Evolutionary conservation across 2,113 vertebrate species (phyloP), one percentile per base, ranked within the genome.

Genomic region (Trinectes maculatus): DNA sequence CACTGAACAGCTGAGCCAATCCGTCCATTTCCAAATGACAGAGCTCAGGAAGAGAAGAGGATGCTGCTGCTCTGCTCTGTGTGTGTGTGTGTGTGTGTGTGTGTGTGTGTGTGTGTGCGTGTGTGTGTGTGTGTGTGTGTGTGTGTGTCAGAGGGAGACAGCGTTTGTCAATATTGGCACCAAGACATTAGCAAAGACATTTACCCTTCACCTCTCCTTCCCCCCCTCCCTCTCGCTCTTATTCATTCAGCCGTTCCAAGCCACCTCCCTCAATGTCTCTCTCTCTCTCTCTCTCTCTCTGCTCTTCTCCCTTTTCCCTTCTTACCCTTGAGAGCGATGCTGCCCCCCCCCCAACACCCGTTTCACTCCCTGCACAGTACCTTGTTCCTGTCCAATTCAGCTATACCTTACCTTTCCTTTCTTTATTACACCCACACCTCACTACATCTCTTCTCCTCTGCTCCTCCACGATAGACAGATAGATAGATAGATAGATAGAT

Each of bases 141-240:
- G 55, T 36, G 37, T 24, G 24, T 78, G 61, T 75, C 60, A 59
- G 29, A 68, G 56, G 55, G 47, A 71, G 65, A 31, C 53, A 6
- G 31, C 10, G 56, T 48, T 36, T 39, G 74, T 85, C 74, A 85
- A 77, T 74, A 83, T 26, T 47, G 57, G 43, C 54, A 71, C 55
- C 48, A 15, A 76, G 71, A 79, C 77, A 73, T 81, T 57, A 78
- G 74, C 51, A 61, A 60, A 81, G 61, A 85, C 68, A 40, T 85
- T 80, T 71, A 67, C 66, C 82, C 73, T 85, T 82, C 79, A 77
- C 55, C 55, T 82, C 55, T 34, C 70, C 78, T 70, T 77, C 52
- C 59, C 37, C n/a, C 26, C 19, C 34, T 26, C 15, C 58, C 22
- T 22, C 37, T 16, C 46, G 58, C 46, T 18, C 60, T 68, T 68